Base-by-base conservation (phyloP, 2,888 invertebrate species). In the Stenolophus ochropezus region DNA sequence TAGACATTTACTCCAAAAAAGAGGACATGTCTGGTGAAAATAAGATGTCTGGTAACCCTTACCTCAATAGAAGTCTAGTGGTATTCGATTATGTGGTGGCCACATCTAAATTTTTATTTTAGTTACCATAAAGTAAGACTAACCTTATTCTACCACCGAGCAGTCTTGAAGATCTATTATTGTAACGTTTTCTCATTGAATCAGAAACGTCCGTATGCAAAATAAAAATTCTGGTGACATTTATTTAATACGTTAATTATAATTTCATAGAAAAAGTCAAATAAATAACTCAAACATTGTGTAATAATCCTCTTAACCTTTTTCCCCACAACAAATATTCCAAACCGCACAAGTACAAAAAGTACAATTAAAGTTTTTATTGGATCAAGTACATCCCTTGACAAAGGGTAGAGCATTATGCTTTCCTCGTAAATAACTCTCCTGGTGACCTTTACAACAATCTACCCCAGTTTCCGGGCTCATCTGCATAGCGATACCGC, bases 401-500 rank as follows among this genome's bases (percentile, higher is more conserved):
- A 61, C 61, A 61, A 27, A 33, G 65, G 65, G 65, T 33, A 20
- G 25, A 56, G 53, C n/a, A 56, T 56, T 56, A 75, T 76, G 11
- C 47, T 23, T 21, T n/a, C n/a, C 8, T 69, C 65, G 65, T 77
- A 77, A 77, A 77, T 77, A 33, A 77, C 61, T 20, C 20, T 77
- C 61, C 18, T 42, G 61, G 61, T 61, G 77, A 77, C 61, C 77
- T 61, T 77, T 47, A 77, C 77, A 77, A 77, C 49, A 42, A 42
- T 42, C 61, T 77, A 77, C 77, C 77, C 77, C 61, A 77, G 20
- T 77, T 77, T 61, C 73, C 49, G 20, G 42, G 14, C 77, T 77
- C 77, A 77, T 77, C 23, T 61, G 61, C 61, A 77, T 77, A 61
- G 42, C 58, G 77, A 61, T n/a, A n/a, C n/a, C n/a, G n/a, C n/a